Base-by-base conservation (phyloP, 2,888 invertebrate genomes). In the Eupeodes luniger region DNA sequence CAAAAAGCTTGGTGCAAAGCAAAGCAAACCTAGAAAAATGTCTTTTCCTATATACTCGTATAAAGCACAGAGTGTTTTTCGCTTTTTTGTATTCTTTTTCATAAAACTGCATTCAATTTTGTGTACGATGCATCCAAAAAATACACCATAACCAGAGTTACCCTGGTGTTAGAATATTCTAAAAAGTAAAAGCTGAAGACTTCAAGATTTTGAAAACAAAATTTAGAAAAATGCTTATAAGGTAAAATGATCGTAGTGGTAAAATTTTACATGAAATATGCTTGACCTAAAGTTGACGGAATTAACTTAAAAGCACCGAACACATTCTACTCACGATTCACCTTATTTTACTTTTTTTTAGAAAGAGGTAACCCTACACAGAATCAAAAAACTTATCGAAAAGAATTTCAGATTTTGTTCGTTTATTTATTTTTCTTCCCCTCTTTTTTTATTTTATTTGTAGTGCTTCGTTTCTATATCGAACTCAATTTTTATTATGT, bases 401-500 rank as follows among this genome's bases (percentile, higher is more conserved):
- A 66, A 47, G 70, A 70, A 72, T 85, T 76, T 76, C 34, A 62
- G 64, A 77, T 53, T 80, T 55, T 55, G 0, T 12, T 55, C 19
- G 55, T 59, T 51, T 53, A 16, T 72, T 64, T 67, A 47, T n/a
- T 10, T 72, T 80, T 62, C 12, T 61, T 19, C 16, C 34, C 9
- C 53, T 53, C 53, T 61, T n/a, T 3, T 3, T 69, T 59, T 11
- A 40, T 40, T 34, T 14, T 34, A 27, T 5, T 34, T 40, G 14
- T 27, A 27, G 14, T 53, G 55, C 55, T 55, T 55, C 34, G 5
- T 59, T 69, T 47, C 34, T 69, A 62, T 78, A 78, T 78, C 67
- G 74, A 85, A 85, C 74, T 85, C 85, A 85, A 81, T 85, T 81
- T 81, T 85, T 85, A 85, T 85, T 85, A 85, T 78, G 81, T 85